Percentiles rank a stretch among this genome's conserved stretches.
Conservation (phyloP, 2,113 vertebrate species). For the Platysternon megacephalum region DNA sequence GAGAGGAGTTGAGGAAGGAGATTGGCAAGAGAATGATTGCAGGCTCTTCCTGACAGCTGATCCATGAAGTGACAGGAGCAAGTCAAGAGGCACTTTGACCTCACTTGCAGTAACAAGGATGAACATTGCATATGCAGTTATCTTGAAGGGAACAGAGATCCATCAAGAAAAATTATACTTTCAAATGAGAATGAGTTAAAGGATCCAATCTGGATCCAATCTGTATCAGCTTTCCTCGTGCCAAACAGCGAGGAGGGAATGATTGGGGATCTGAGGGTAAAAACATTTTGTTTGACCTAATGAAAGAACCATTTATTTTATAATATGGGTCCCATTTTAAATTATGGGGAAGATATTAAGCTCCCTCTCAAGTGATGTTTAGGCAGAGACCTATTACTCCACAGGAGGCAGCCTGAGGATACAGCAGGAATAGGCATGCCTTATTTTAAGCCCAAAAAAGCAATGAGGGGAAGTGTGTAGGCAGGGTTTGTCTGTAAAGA, state of each 20-base stretch:
- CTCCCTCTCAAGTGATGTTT: too few species aligned
- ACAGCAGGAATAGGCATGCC: neutral
- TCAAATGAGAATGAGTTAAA: neutral
- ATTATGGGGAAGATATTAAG: neutral
- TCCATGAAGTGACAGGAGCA: neutral
- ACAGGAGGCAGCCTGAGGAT: neutral
- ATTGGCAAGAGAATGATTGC: neutral
- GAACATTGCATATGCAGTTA: neutral
- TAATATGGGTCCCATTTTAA: neutral
- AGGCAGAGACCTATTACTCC: neutral
- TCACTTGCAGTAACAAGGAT: fast-evolving
- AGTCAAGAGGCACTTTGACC: neutral
- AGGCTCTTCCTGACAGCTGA: neutral
- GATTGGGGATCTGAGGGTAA: neutral
- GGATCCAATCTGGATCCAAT: neutral
- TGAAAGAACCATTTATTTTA: neutral
- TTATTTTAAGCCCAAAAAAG: neutral
- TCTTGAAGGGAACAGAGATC: neutral
- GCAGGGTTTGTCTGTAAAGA: neutral
- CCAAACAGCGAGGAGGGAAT: neutral
- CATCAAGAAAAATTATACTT: neutral
- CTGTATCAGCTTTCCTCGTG: neutral
- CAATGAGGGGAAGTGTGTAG: neutral
- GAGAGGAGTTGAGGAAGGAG: neutral
- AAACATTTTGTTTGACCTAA: neutral